These are phyloP conservation scores for Pteromalus puparum DNA, from an alignment of 1,140 invertebrate species.

Conservation along the genomic window DNA sequence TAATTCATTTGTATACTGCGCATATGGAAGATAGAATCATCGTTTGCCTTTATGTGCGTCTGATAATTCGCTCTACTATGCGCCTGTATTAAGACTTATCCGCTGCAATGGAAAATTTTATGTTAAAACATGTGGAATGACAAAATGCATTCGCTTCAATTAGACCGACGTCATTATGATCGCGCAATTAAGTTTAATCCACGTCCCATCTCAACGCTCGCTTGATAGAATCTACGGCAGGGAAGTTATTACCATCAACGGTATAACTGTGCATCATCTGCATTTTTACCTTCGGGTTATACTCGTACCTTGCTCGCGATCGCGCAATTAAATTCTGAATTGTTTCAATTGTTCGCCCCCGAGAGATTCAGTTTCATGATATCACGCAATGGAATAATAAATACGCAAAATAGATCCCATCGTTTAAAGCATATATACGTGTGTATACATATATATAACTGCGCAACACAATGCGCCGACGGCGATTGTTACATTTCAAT, in stretches of 20 bases:
- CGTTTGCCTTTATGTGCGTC: not conserved
- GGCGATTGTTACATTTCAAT: not conserved
- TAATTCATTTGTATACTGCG: not conserved
- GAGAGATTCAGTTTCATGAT: not conserved
- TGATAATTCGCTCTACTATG: not conserved
- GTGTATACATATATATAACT: too few relatives aligned
- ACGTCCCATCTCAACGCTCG: too few relatives aligned
- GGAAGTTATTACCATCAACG: not conserved
- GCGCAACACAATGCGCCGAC: not conserved
- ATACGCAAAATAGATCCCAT: not conserved
- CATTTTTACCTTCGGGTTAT: not conserved
- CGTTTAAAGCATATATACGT: not conserved
- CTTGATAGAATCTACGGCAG: too few relatives aligned
- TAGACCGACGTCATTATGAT: too few relatives aligned
- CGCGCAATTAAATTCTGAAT: not conserved
- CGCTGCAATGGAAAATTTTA: too few relatives aligned
- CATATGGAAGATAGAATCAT: not conserved
- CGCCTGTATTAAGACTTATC: too few relatives aligned
- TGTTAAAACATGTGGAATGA: too few relatives aligned
- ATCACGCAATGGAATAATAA: not conserved
- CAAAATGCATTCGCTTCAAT: too few relatives aligned
- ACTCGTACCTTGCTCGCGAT: not conserved
- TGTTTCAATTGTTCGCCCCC: not conserved
- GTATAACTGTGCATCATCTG: not conserved
- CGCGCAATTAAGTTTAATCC: too few relatives aligned